phyloP scores from a whole-genome alignment of 2,888 invertebrate species.

The Chloromyia formosa region DNA sequence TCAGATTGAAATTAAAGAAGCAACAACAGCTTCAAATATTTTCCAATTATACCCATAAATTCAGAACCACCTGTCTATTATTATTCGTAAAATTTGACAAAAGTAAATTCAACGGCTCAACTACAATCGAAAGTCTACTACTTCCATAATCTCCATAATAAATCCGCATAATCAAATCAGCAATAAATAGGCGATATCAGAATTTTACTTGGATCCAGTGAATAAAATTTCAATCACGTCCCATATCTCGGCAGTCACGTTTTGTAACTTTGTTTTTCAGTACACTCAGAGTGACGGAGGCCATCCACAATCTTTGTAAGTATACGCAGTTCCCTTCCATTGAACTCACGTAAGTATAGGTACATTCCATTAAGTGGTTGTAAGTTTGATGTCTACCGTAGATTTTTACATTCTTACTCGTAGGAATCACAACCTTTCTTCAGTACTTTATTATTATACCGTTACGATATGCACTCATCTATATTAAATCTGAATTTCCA shows the following conservation, averaged over 20 bases:
- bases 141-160: not conserved
- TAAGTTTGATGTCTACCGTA: not conserved
- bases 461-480: constrained; percentile 15
- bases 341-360: not conserved
- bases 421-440: not conserved
- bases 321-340: not conserved
- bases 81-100: not conserved
- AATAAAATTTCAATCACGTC: constrained; percentile 28
- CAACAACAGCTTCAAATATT: too few relatives aligned
- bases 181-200: not conserved
- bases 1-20: too few relatives aligned
- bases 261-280: not conserved
- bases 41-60: too few relatives aligned
- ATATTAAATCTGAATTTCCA: not conserved
- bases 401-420: not conserved
- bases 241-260: constrained; percentile 1
- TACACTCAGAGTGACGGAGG: not conserved
- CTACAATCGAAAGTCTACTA: not conserved
- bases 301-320: too few relatives aligned
- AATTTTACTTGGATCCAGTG: not conserved
- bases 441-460: constrained; percentile 5
- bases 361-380: not conserved
- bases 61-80: not conserved
- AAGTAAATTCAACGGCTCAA: not conserved
- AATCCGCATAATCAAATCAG: not conserved